phyloP scores from a whole-genome alignment of 2,113 vertebrate species.

The Paraplagusia blochii region DNA sequence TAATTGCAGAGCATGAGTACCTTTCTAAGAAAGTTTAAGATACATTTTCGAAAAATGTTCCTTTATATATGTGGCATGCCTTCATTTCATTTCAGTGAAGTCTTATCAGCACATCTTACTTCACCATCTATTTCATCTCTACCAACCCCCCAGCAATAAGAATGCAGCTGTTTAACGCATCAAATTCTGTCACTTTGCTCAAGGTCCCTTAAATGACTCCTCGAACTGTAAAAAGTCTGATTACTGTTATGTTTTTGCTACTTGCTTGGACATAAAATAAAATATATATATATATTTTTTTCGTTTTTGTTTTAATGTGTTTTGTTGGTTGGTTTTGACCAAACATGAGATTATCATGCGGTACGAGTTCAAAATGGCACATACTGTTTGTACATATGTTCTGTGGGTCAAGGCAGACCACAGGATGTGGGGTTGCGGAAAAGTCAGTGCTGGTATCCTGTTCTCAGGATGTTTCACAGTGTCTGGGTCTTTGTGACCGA shows the following conservation, averaged over 20 bases:
- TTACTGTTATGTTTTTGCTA: not conserved
- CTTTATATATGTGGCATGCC: constrained; percentile 14
- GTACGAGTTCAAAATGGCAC: too few relatives aligned
- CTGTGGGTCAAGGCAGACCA: constrained; percentile 18
- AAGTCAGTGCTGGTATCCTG: constrained; percentile 27
- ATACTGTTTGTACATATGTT: constrained; percentile 1
- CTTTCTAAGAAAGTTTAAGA: not conserved
- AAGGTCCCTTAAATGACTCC: constrained; percentile 28
- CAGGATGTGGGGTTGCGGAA: constrained; percentile 38
- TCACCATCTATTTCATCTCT: constrained; percentile 37
- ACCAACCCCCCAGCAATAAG: constrained; percentile 18
- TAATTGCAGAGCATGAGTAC: too few relatives aligned
- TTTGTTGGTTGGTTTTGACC: constrained; percentile 2
- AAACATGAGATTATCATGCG: too few relatives aligned
- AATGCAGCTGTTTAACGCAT: constrained; percentile 59
- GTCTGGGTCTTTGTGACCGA: constrained; percentile 37
- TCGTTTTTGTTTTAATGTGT: constrained; percentile 2
- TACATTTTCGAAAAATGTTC: not conserved
- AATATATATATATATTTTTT: not conserved
- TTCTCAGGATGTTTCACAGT: constrained; percentile 48
- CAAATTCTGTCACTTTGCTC: constrained; percentile 24
- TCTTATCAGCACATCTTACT: constrained; percentile 6
- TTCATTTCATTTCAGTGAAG: constrained; percentile 17
- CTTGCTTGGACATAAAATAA: constrained; percentile 8
- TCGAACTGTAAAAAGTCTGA: constrained; percentile 23